Evolutionary conservation across 2,888 invertebrate genomes (phyloP), one percentile per base, ranked within the genome.

Genomic region (Athalia circularis): DNA sequence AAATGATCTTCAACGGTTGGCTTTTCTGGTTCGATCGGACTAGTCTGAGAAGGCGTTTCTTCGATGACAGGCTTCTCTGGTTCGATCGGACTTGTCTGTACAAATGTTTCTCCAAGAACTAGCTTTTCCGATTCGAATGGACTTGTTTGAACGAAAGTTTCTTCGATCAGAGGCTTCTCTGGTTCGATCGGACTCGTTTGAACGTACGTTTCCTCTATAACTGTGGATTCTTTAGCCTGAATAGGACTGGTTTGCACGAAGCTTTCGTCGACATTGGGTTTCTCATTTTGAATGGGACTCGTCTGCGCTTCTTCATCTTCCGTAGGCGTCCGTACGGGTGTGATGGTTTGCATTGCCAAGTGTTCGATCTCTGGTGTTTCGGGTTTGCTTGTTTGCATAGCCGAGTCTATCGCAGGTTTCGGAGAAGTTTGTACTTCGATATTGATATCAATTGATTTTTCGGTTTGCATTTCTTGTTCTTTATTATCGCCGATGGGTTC

Each of bases 391-490:
- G 87, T 89, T 79, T 89, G 89, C 5, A 82, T 79, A 47, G 82
- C 84, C 68, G 92, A 92, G 74, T 93, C 92, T 54, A 91, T 90
- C 8, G 91, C 90, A 13, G 92, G 88, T 81, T 93, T 92, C 3
- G 95, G 93, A 47, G 93, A 92, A 11, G 95, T 95, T 89, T 94
- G 91, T 76, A 93, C 91, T 59, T 92, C 90, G 45, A 85, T 86
- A 78, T 91, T 88, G 4, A 84, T 82, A 85, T 93, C 93, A 77
- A 88, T 91, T 0, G 91, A 85, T 70, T 89, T 88, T 80, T 91
- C 92, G 6, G 93, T 93, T 87, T 93, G 94, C 54, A 92, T 88
- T 80, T 92, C 91, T 83, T 88, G 81, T 62, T 82, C 84, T 82
- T 86, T 85, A 0, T 81, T 68, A 62, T 91, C 91, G 8, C 87